A percentile compares a stretch with the other conserved stretches of the same genome.
Evolutionary conservation across 2,797 vertebrate genomes (phyloP).

Genomic region (Anabas testudineus): DNA sequence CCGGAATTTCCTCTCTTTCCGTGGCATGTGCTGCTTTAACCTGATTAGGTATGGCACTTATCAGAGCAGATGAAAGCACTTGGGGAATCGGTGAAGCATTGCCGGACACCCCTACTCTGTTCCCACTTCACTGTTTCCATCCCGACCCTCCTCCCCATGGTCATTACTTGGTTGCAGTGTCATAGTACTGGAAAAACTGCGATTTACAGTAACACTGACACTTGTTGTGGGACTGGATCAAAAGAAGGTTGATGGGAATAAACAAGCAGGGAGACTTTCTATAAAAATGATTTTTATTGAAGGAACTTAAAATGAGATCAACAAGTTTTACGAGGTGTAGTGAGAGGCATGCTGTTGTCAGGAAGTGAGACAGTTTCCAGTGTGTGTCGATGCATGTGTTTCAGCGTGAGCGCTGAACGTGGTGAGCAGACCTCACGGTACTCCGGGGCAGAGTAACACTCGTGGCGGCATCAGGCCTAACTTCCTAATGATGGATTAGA

Average conservation of each 20-base stretch:
- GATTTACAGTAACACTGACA: conserved; percentile 67
- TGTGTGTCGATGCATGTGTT: conserved; percentile 15
- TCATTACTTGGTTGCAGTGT: conserved; percentile 52
- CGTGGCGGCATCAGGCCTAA: conserved; percentile 42
- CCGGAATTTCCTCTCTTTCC: conserved; percentile 85
- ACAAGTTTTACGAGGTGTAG: conserved; percentile 69
- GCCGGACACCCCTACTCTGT: conserved; percentile 71
- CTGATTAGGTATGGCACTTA: conserved; percentile 89
- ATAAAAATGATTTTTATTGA: conserved; percentile 64
- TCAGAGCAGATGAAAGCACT: conserved; percentile 85
- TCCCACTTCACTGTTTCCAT: conserved; percentile 60
- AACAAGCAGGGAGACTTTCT: conserved; percentile 57
- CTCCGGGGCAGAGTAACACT: conserved; percentile 34
- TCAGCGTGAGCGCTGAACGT: conserved; percentile 28
- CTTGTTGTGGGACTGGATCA: conserved; percentile 55
- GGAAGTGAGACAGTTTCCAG: conserved; percentile 55
- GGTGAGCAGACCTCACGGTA: conserved; percentile 51
- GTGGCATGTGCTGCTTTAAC: conserved; percentile 84
- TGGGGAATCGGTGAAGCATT: conserved; percentile 75
- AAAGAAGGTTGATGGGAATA: conserved; percentile 51
- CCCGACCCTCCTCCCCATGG: conserved; percentile 35
- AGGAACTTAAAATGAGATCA: conserved; percentile 69
- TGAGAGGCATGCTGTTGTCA: conserved; percentile 43
- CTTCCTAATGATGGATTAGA: conserved; percentile 66
- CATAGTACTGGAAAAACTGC: conserved; percentile 28